Evolutionary conservation across 92 coral and sea anemone species (phyloP).

Genomic region (Plumapathes pennacea): DNA sequence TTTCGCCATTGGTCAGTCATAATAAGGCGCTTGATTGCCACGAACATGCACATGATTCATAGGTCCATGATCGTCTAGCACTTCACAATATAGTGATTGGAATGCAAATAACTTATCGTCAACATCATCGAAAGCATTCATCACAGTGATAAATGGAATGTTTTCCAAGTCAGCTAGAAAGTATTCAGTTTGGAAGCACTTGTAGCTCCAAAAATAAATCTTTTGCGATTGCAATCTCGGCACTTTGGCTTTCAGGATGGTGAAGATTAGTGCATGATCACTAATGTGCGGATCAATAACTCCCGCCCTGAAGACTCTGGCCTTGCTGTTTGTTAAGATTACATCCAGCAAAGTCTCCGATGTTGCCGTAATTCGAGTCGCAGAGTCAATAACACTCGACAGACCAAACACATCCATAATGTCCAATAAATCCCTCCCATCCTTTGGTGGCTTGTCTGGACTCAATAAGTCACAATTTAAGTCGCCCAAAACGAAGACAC

Average conservation of each 20-base stretch:
- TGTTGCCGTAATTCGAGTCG: not conserved
- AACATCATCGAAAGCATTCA: conserved; percentile 3
- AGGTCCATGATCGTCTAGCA: too few relatives aligned
- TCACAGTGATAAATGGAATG: not conserved
- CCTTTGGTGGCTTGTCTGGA: conserved; percentile 1
- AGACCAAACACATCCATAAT: not conserved
- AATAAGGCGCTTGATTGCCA: too few relatives aligned
- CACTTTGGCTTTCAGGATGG: too few relatives aligned
- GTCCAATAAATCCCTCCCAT: not conserved
- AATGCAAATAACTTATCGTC: too few relatives aligned
- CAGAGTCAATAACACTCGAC: not conserved
- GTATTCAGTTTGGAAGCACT: not conserved
- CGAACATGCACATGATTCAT: too few relatives aligned
- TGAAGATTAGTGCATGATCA: not conserved
- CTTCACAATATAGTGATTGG: not conserved
- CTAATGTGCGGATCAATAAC: not conserved
- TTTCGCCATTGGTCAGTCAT: too few relatives aligned
- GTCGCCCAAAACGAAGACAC: conserved; percentile 48
- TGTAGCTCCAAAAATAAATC: not conserved
- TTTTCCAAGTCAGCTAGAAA: not conserved
- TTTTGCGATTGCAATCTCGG: not conserved
- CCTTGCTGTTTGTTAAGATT: not conserved
- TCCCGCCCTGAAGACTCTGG: not conserved
- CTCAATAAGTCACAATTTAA: conserved; percentile 32
- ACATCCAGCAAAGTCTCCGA: not conserved